Conservation (phyloP, 1,140 invertebrate genomes). For the Lethrus apterus region DNA sequence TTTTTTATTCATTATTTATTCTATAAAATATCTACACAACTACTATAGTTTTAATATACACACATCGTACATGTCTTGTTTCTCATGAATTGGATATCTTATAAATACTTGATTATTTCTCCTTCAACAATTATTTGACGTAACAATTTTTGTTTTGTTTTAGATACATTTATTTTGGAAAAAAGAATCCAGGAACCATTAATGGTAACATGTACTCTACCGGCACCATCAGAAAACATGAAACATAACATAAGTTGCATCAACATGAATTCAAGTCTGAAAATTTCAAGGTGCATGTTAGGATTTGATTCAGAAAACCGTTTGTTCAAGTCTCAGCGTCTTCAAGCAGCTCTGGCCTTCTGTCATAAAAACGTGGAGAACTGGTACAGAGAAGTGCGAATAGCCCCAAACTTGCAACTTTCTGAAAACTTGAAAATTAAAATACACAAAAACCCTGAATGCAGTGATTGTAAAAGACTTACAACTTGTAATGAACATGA, state of each 20-base stretch:
- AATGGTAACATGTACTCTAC: conserved; percentile 33
- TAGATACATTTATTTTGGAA: conserved; percentile 35
- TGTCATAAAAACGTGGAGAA: conserved; percentile 34
- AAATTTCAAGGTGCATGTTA: conserved; percentile 28
- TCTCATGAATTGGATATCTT: too few species aligned
- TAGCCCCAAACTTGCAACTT: conserved; percentile 28
- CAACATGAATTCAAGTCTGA: conserved; percentile 30
- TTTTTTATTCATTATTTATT: too few species aligned
- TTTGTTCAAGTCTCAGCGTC: conserved; percentile 32
- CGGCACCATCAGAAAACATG: conserved; percentile 22
- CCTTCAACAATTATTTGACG: neutral
- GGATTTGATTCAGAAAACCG: conserved; percentile 35
- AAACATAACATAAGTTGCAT: conserved; percentile 31
- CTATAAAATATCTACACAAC: too few species aligned
- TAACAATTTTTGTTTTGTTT: conserved; percentile 2
- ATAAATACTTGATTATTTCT: too few species aligned
- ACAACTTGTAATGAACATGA: neutral
- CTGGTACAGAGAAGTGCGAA: conserved; percentile 32
- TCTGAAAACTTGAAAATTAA: conserved; percentile 6
- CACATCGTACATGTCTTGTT: too few species aligned
- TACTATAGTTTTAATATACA: too few species aligned
- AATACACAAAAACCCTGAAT: too few species aligned
- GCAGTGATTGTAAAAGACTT: neutral
- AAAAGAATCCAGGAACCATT: conserved; percentile 35
- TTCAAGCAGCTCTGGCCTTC: conserved; percentile 30